These are phyloP conservation scores for Rotaria magnacalcarata DNA, from an alignment of 2,888 invertebrate genomes.

Conservation along the genomic window DNA sequence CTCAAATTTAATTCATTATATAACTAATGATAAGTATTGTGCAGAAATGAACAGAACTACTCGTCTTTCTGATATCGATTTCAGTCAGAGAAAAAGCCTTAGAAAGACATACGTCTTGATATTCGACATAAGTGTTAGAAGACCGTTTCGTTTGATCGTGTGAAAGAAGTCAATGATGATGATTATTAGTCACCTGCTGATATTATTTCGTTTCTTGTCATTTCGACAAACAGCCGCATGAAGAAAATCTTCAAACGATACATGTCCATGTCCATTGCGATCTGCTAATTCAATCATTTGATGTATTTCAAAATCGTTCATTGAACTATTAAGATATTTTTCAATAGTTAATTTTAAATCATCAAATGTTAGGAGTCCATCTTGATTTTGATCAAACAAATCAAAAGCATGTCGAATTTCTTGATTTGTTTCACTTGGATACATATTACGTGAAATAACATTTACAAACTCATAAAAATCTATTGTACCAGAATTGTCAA, in stretches of 20 bases:
- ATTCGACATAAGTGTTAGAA: too few species aligned
- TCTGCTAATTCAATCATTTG: conserved; percentile 32
- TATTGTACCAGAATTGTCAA: conserved; percentile 24
- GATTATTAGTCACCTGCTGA: not conserved
- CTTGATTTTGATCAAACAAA: conserved; percentile 32
- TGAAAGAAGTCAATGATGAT: not conserved
- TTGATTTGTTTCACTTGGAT: conserved; percentile 1
- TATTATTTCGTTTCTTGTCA: not conserved
- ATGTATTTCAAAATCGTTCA: not conserved
- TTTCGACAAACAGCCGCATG: not conserved
- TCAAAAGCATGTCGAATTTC: conserved; percentile 20
- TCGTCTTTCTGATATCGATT: too few species aligned
- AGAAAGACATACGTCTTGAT: too few species aligned
- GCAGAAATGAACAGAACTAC: too few species aligned
- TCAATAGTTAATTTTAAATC: not conserved
- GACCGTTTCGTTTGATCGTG: not conserved
- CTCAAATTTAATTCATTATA: too few species aligned
- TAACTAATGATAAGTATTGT: too few species aligned
- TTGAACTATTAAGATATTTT: not conserved
- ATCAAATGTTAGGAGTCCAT: not conserved
- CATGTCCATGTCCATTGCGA: not conserved
- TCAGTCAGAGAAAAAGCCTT: too few species aligned
- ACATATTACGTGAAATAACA: conserved; percentile 7
- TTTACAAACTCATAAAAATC: conserved; percentile 29
- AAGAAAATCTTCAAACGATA: conserved; percentile 35